Conservation (phyloP, 2,888 invertebrate genomes). For the Yponomeuta evonymella region DNA sequence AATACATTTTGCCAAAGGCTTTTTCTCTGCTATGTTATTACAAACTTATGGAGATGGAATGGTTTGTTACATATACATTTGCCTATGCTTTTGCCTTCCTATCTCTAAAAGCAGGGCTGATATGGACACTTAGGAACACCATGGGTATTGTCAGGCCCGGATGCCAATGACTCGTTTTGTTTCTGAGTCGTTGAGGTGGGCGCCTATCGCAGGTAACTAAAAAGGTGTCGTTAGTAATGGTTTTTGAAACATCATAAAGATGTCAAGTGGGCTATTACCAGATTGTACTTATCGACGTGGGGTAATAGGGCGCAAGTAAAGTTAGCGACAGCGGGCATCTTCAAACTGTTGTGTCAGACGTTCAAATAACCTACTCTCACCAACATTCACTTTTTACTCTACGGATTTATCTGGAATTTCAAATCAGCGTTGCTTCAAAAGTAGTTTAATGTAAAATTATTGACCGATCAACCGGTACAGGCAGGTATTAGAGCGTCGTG, state of each 20-base stretch:
- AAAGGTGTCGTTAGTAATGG: constrained; percentile 76
- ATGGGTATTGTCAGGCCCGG: constrained; percentile 25
- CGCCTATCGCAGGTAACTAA: constrained; percentile 70
- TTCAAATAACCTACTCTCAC: neutral
- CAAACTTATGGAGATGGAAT: neutral
- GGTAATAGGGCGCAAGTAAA: constrained; percentile 53
- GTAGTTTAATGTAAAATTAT: too few species aligned
- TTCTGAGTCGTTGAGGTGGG: constrained; percentile 41
- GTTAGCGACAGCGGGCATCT: constrained; percentile 33
- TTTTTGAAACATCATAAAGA: constrained; percentile 75
- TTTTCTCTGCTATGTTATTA: constrained; percentile 12
- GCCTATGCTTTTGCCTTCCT: neutral
- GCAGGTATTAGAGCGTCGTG: neutral
- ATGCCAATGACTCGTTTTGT: constrained; percentile 59
- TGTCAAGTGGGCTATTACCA: constrained; percentile 68
- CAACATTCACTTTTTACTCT: too few species aligned
- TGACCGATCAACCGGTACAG: neutral
- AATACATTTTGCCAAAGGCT: constrained; percentile 31
- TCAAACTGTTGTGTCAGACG: neutral
- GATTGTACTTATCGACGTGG: constrained; percentile 63
- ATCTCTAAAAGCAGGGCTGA: neutral
- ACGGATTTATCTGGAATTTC: too few species aligned
- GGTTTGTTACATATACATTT: neutral
- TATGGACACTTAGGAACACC: neutral
- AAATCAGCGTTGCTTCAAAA: too few species aligned